Percentiles rank a stretch among this genome's conserved stretches.
These are phyloP conservation scores for Leucophenga maculata DNA, from an alignment of 2,888 invertebrate genomes.

Conservation along the genomic window DNA sequence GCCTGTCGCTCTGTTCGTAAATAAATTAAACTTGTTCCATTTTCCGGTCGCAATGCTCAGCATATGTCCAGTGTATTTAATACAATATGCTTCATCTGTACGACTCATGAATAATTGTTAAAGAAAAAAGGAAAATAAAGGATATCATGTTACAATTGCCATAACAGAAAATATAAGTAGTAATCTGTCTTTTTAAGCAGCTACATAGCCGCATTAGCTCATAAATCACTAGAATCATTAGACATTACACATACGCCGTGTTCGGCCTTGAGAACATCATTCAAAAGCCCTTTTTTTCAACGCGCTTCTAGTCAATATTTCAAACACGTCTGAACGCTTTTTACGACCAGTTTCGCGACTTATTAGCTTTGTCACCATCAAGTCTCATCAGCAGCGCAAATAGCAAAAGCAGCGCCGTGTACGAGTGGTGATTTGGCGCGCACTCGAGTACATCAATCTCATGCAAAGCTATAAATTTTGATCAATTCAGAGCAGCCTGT, in stretches of 20 bases:
- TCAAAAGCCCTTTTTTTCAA: constrained; percentile 40
- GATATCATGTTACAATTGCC: too few species aligned
- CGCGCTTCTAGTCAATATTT: constrained; percentile 52
- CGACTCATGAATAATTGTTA: too few species aligned
- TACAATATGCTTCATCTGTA: too few species aligned
- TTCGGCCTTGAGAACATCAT: too few species aligned
- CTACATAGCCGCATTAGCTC: too few species aligned
- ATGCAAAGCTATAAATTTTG: neutral
- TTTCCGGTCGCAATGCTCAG: constrained; percentile 5
- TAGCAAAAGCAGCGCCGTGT: too few species aligned
- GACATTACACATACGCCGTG: too few species aligned
- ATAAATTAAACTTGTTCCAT: constrained; percentile 15
- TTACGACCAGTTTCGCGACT: constrained; percentile 45
- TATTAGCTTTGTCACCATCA: constrained; percentile 48
- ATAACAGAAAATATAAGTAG: too few species aligned
- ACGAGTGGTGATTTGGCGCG: too few species aligned
- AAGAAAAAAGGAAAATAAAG: too few species aligned
- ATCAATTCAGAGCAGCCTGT: neutral
- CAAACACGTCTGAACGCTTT: constrained; percentile 44
- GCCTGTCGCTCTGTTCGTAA: neutral
- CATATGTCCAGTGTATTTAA: constrained; percentile 2
- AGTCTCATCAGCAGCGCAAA: too few species aligned
- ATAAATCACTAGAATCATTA: too few species aligned
- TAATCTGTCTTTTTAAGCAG: constrained; percentile 11
- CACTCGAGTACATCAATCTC: constrained; percentile 4